Evolutionary conservation across 2,888 invertebrate genomes (phyloP).

Genomic region (Aporophyla lueneburgensis): DNA sequence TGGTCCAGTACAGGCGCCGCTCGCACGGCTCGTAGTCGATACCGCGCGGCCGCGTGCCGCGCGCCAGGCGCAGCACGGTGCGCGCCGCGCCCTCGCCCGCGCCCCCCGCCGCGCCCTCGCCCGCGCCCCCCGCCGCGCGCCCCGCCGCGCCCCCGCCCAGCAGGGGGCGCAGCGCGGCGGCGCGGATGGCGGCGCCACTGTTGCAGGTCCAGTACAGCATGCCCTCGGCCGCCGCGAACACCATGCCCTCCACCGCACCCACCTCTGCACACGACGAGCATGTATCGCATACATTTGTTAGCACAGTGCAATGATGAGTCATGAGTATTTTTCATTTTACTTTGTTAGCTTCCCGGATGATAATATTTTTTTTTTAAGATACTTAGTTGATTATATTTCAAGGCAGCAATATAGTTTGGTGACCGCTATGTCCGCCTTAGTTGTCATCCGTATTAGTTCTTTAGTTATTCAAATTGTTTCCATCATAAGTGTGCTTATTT

Average conservation of each 20-base stretch:
- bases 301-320: too few species aligned
- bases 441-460: neutral
- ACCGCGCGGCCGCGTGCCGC: slow-evolving; percentile 95
- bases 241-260: slow-evolving; percentile 97
- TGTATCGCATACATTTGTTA: neutral
- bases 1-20: slow-evolving; percentile 95
- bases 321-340: neutral
- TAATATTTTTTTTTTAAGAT: too few species aligned
- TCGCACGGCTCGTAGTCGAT: slow-evolving; percentile 96
- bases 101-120: slow-evolving; percentile 24
- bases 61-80: slow-evolving; percentile 91
- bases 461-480: neutral
- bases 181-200: slow-evolving; percentile 92
- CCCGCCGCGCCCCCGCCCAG: neutral
- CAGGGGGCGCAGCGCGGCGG: slow-evolving; percentile 65
- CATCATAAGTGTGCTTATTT: neutral
- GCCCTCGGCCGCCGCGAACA: slow-evolving; percentile 93
- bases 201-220: slow-evolving; percentile 97
- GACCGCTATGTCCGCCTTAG: neutral
- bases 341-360: neutral
- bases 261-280: slow-evolving; percentile 89
- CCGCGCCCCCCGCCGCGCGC: slow-evolving; percentile 88
- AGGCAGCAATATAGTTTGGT: neutral
- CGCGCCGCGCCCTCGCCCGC: slow-evolving; percentile 88
- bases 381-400: neutral